Evolutionary conservation across 2,888 invertebrate species (phyloP).

Genomic region (Eledona agricola): DNA sequence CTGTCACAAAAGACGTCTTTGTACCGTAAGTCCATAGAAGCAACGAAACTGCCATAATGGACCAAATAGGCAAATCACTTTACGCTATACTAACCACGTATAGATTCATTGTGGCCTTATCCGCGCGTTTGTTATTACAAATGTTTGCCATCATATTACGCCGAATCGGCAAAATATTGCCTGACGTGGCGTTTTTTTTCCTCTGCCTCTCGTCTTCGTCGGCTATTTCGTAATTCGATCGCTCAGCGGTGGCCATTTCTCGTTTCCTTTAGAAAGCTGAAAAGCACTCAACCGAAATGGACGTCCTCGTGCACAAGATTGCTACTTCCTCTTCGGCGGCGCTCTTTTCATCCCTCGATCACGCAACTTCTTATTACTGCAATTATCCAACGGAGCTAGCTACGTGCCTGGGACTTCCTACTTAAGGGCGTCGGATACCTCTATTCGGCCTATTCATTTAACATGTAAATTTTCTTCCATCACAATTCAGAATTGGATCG

Average conservation of each 20-base stretch:
- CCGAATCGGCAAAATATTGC: constrained; percentile 12
- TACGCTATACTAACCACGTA: constrained; percentile 50
- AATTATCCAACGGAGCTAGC: not conserved
- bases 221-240: constrained; percentile 41
- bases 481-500: too few species aligned
- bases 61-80: constrained; percentile 53
- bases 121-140: constrained; percentile 27
- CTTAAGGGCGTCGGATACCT: too few species aligned
- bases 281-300: constrained; percentile 47
- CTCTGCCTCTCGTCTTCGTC: constrained; percentile 36
- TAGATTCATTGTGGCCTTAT: constrained; percentile 37
- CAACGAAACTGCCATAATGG: constrained; percentile 45
- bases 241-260: constrained; percentile 48
- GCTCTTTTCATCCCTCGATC: constrained; percentile 9
- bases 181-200: constrained; percentile 3
- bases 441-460: too few species aligned
- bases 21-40: constrained; percentile 37
- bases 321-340: constrained; percentile 46
- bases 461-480: too few species aligned
- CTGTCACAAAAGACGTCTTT: constrained; percentile 40
- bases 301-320: constrained; percentile 27
- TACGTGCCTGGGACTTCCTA: too few species aligned
- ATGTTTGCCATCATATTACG: constrained; percentile 29
- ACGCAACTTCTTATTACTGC: not conserved
- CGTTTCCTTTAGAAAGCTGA: constrained; percentile 44